Base-by-base conservation (phyloP, 2,888 invertebrate species). In the Anaspis maculata region DNA sequence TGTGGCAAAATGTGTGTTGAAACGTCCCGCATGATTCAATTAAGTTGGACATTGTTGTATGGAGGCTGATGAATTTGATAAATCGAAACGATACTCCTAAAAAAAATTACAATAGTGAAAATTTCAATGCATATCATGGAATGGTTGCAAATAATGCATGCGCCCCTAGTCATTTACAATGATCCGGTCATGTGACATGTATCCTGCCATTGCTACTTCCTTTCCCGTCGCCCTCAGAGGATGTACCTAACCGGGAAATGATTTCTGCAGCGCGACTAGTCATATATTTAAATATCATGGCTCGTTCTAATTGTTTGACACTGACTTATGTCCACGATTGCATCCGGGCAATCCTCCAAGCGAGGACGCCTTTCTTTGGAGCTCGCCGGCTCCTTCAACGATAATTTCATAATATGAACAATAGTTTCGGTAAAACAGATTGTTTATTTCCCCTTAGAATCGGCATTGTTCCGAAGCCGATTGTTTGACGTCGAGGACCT, bases 191-290 rank as follows among this genome's bases (percentile, higher is more conserved):
- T 57, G 54, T 60, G 59, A 57, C 49, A 58, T 56, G 51, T 60
- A 60, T 60, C 60, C 60, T 60, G 60, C 59, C 48, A 59, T 59
- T 60, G 54, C 47, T 44, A 59, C 58, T 57, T 60, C 60, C 60
- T 60, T 59, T 60, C 59, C 57, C 60, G 60, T 57, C 58, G 52
- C 54, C 46, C 46, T 42, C 38, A 46, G 37, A 46, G 46, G 46
- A 46, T 45, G 44, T 46, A 41, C 35, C 42, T 46, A 46, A 46
- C 46, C 46, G 40, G 42, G 46, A 41, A 46, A 46, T 46, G 42
- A 46, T 45, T 44, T 45, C 46, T 46, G 39, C 42, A 42, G 40
- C 37, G 42, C 42, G 42, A 43, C 37, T 39, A 46, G 39, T 40
- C 42, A 41, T 41, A 46, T 44, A 46, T 44, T 42, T 39, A 42